Evolutionary conservation across 2,888 invertebrate genomes (phyloP).

Genomic region (Zygaena filipendulae): DNA sequence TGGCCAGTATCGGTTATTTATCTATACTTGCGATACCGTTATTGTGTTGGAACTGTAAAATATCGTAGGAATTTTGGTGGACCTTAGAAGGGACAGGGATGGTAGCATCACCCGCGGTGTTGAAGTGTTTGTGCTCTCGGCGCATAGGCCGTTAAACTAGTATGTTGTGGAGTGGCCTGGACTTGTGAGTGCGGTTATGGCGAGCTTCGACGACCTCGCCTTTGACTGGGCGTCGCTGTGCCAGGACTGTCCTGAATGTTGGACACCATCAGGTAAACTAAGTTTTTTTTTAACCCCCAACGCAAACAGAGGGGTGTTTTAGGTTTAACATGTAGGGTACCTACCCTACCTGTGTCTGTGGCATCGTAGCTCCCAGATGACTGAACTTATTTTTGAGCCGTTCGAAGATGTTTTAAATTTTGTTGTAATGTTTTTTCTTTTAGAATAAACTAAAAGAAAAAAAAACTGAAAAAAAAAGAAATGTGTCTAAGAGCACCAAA

Average conservation of each 20-base stretch:
- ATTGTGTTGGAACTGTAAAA: background rate
- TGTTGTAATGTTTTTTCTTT: no score
- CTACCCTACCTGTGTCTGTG: no score
- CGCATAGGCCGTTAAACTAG: slow-evolving; percentile 24
- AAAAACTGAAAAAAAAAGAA: no score
- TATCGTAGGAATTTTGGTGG: background rate
- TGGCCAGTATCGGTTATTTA: slow-evolving; percentile 12
- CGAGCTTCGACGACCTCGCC: slow-evolving; percentile 72
- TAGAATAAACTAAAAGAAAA: no score
- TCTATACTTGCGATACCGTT: background rate
- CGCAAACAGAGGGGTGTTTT: no score
- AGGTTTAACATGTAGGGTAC: slow-evolving; percentile 22
- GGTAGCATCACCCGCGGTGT: no score
- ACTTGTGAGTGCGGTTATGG: slow-evolving; percentile 57
- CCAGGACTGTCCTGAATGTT: slow-evolving; percentile 71
- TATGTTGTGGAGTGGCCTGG: slow-evolving; percentile 34
- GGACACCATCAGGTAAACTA: slow-evolving; percentile 73
- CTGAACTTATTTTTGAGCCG: no score
- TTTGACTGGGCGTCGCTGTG: slow-evolving; percentile 74
- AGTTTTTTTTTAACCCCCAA: no score
- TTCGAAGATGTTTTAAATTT: no score
- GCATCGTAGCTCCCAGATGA: no score
- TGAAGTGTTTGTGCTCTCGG: slow-evolving; percentile 38
- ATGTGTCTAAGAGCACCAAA: no score
- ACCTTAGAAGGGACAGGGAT: background rate